These are phyloP conservation scores for Tetragonula clypearis DNA, from an alignment of 1,140 invertebrate species.

Conservation along the genomic window DNA sequence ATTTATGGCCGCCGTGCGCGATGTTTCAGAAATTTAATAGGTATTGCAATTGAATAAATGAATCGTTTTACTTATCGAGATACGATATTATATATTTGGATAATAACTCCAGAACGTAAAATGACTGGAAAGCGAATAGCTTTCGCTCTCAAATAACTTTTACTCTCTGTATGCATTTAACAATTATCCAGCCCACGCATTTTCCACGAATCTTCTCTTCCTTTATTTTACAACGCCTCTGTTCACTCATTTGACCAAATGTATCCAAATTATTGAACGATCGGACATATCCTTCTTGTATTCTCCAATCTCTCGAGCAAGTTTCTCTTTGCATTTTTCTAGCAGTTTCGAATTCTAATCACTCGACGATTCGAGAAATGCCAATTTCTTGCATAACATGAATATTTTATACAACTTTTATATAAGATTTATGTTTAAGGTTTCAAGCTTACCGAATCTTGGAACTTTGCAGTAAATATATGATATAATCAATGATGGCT, in stretches of 20 bases:
- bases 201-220: background rate
- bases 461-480: background rate
- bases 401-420: too few species aligned
- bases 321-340: background rate
- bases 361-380: too few species aligned
- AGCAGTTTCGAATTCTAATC: too few species aligned
- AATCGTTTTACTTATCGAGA: background rate
- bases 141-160: background rate
- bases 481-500: too few species aligned
- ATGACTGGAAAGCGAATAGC: background rate
- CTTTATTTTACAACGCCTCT: background rate
- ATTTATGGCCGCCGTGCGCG: too few species aligned
- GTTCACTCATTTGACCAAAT: background rate
- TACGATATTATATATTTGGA: background rate
- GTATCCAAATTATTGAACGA: background rate
- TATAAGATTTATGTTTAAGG: background rate
- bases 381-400: background rate
- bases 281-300: background rate
- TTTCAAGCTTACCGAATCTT: rapidly evolving
- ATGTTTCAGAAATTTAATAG: too few species aligned
- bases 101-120: background rate
- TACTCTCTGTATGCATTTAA: background rate
- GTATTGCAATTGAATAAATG: background rate
- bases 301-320: background rate
- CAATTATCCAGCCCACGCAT: background rate